A percentile compares a stretch with the other conserved stretches of the same genome.
Conservation (phyloP, 2,113 vertebrate species). For the Muntiacus reevesi region DNA sequence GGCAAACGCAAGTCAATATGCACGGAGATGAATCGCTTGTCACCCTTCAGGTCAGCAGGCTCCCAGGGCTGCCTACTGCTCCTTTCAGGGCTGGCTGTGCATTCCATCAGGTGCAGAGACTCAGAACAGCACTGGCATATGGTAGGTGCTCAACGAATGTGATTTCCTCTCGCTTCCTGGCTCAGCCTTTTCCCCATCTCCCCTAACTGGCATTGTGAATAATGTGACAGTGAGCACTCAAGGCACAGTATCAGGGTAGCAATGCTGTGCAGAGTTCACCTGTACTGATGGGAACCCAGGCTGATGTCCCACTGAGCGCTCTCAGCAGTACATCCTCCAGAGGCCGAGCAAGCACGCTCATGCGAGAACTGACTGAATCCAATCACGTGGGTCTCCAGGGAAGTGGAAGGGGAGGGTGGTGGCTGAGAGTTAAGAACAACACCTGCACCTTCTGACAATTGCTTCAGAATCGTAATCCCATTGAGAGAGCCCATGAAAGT, state of each 20-base stretch:
- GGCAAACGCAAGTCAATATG: background rate
- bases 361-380: background rate
- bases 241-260: background rate
- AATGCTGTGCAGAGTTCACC: background rate
- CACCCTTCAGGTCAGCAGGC: background rate
- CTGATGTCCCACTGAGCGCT: background rate
- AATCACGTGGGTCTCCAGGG: background rate
- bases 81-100: background rate
- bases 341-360: background rate
- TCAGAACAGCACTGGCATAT: background rate
- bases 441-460: background rate
- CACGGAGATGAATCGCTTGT: background rate
- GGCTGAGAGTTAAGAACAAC: background rate
- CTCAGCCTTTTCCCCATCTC: no score
- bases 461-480: background rate
- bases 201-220: background rate
- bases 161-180: background rate
- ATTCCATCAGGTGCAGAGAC: background rate
- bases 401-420: background rate
- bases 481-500: background rate
- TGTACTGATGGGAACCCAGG: background rate
- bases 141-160: background rate
- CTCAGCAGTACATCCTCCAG: background rate
- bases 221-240: background rate
- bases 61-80: background rate